Conservation (phyloP, 2,888 invertebrate species). For the Ornithoptera alexandrae region DNA sequence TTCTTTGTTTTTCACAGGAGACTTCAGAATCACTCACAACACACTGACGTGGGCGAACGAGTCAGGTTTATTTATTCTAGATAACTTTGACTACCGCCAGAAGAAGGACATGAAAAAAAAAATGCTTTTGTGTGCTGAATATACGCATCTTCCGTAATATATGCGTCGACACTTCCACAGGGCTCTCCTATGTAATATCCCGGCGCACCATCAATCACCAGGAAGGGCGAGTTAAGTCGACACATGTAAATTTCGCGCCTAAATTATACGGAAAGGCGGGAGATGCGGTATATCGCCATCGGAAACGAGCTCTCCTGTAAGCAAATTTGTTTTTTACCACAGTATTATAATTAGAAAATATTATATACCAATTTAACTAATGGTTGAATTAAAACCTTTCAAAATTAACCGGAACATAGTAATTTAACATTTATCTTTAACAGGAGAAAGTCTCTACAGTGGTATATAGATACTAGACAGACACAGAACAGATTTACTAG, state of each 20-base stretch:
- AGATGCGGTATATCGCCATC: conserved; percentile 37
- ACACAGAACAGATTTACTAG: too few species aligned
- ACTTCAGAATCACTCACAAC: too few species aligned
- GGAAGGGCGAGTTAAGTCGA: conserved; percentile 72
- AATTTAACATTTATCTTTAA: too few species aligned
- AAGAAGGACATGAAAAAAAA: too few species aligned
- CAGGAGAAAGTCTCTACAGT: too few species aligned
- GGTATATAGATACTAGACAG: too few species aligned
- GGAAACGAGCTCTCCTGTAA: conserved; percentile 34
- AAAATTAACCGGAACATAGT: background rate
- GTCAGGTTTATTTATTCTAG: too few species aligned
- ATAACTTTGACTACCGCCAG: too few species aligned
- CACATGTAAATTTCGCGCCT: conserved; percentile 73
- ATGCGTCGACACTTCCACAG: conserved; percentile 18
- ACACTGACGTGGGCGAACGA: too few species aligned
- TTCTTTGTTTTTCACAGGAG: too few species aligned
- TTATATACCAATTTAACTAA: background rate
- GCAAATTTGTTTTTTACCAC: conserved; percentile 36
- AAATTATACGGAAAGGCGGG: conserved; percentile 65
- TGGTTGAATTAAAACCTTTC: background rate
- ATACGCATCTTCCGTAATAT: conserved; percentile 3
- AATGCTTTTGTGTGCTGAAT: too few species aligned
- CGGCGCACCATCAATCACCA: conserved; percentile 71
- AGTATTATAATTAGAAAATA: conserved; percentile 21
- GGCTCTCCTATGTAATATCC: conserved; percentile 57